Percentiles rank a stretch among this genome's conserved stretches.
Evolutionary conservation across 2,888 invertebrate species (phyloP).

Genomic region (Glomeris marginata): DNA sequence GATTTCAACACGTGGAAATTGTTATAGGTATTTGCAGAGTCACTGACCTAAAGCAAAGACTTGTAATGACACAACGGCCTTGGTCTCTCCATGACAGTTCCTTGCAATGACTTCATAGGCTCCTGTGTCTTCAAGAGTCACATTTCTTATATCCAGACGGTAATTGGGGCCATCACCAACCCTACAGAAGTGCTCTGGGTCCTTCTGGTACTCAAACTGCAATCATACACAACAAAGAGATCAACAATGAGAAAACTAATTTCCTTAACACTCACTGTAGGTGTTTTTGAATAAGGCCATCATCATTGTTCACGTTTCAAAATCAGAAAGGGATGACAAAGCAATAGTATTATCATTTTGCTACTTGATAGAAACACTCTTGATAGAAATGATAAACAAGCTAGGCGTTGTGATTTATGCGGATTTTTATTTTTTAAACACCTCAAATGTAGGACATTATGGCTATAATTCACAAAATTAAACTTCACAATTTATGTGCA

Average conservation of each 20-base stretch:
- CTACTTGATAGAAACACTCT: too few relatives aligned
- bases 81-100: conserved; percentile 67
- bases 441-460: too few relatives aligned
- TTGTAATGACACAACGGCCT: conserved; percentile 73
- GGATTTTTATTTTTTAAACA: too few relatives aligned
- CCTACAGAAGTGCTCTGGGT: conserved; percentile 64
- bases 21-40: not conserved
- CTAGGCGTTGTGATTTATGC: too few relatives aligned
- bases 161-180: conserved; percentile 57
- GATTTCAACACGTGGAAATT: conserved; percentile 1
- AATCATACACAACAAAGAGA: not conserved
- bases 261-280: too few relatives aligned
- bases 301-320: too few relatives aligned
- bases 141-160: conserved; percentile 68
- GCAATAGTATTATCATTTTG: too few relatives aligned
- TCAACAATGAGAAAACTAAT: not conserved
- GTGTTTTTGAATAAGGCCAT: too few relatives aligned
- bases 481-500: too few relatives aligned
- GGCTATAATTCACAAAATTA: too few relatives aligned
- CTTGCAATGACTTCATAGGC: conserved; percentile 70
- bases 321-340: too few relatives aligned
- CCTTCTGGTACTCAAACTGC: conserved; percentile 37
- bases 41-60: conserved; percentile 45
- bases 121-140: conserved; percentile 71
- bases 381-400: conserved; percentile 2